These are phyloP conservation scores for Amitus sp. DNA, from an alignment of 2,888 invertebrate genomes.

Conservation along the genomic window DNA sequence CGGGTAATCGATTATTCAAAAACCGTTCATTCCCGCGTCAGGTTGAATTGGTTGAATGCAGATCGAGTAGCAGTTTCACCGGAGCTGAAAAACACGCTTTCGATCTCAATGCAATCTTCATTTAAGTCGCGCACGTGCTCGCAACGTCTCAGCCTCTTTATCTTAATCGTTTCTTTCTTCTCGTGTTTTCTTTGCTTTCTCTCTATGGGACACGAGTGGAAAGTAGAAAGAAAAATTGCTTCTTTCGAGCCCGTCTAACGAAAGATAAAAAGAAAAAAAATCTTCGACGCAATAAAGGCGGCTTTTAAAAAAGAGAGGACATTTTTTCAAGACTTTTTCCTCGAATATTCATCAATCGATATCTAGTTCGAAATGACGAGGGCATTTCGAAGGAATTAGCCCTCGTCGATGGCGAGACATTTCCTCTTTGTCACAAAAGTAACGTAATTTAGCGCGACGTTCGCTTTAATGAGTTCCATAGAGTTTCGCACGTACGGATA, in stretches of 20 bases:
- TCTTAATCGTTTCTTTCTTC: conserved; percentile 3
- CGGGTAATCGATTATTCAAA: no score
- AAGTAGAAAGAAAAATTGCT: neutral
- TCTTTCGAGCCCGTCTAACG: conserved; percentile 1
- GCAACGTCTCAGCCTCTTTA: neutral
- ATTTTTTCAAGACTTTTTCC: no score
- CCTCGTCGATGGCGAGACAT: neutral
- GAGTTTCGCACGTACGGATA: conserved; percentile 16
- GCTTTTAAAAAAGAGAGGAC: neutral
- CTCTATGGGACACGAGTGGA: neutral
- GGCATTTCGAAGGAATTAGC: neutral
- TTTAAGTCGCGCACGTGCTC: neutral
- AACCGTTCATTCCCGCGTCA: no score
- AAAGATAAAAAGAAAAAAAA: neutral
- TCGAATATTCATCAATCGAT: no score
- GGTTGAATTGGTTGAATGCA: no score
- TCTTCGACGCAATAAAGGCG: neutral
- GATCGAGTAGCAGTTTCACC: no score
- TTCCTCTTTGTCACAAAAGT: conserved; percentile 12
- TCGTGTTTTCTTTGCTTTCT: neutral
- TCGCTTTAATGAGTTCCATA: conserved; percentile 17
- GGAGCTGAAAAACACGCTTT: no score
- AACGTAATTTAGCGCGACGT: conserved; percentile 10
- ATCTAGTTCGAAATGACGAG: neutral
- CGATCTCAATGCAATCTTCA: neutral